phyloP scores from a whole-genome alignment of 2,797 vertebrate genomes.

The Parauchenoglanis ngamensis region DNA sequence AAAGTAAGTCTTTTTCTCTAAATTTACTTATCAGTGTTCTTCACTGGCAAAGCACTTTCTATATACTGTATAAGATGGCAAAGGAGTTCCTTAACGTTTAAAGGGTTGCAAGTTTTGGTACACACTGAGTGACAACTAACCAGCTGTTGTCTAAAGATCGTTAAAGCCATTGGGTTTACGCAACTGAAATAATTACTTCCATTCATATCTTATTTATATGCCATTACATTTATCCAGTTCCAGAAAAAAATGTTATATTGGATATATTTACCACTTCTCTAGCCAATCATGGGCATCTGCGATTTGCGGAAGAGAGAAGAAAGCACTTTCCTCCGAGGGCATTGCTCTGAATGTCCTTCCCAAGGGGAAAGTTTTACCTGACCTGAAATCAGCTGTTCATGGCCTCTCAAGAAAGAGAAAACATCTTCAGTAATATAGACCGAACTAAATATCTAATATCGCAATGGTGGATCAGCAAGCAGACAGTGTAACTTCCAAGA shows the following conservation, averaged over 20 bases:
- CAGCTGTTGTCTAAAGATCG: background rate
- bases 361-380: background rate
- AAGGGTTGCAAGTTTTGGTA: background rate
- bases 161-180: background rate
- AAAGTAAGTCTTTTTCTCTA: background rate
- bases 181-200: background rate
- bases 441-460: background rate
- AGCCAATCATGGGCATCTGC: background rate
- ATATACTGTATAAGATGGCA: background rate
- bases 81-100: background rate
- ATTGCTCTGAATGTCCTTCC: background rate
- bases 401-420: background rate
- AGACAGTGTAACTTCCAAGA: constrained; percentile 1
- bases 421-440: background rate
- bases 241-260: too few relatives aligned
- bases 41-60: background rate
- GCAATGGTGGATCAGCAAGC: background rate
- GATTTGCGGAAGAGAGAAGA: background rate
- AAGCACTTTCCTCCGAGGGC: background rate
- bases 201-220: background rate
- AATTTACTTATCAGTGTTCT: background rate
- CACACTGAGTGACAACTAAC: background rate
- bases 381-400: background rate
- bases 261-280: background rate
- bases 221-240: background rate